Evolutionary conservation across 2,888 invertebrate species (phyloP), one percentile per base, ranked within the genome.

Genomic region (Eupithecia subumbrata): DNA sequence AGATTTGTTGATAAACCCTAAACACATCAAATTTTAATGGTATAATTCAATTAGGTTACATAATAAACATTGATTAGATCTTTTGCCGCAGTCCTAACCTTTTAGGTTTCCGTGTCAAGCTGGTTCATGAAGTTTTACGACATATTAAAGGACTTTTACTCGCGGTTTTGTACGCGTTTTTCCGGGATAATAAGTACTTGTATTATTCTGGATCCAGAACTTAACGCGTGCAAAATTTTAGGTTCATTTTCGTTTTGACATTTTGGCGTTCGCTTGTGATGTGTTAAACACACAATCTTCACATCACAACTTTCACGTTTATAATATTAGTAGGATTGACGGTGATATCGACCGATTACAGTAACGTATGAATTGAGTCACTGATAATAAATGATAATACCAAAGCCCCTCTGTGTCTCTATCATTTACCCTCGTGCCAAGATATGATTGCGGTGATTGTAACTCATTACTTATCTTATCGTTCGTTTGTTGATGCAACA

Each of bases 361-460:
- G 5, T 56, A 12, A 56, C 56, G 11, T 5, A 12, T 56, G 56
- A 56, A 56, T 12, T 56, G 56, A 56, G 56, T 22, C 22, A 56
- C 2, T n/a, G 48, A 48, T 48, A 45, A 45, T 45, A 48, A 22
- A 30, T 63, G 34, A 64, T 18, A 34, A 16, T 5, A 64, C 30
- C 30, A 9, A 34, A 64, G 8, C 16, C 34, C 7, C 8, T 64
- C 34, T 30, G 30, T 2, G 9, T 34, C 22, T 22, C 34, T 70
- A 76, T 67, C 70, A 69, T 43, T 37, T 71, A 52, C 30, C 52
- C 70, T 68, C 73, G 71, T 66, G 64, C 71, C 67, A 77, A 71
- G 71, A 75, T 45, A 78, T 71, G 75, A 48, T 25, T 30, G 40
- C n/a, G 72, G 74, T 70, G 75, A 77, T 73, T 75, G 18, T 37